A percentile compares a stretch with the other conserved stretches of the same genome.
phyloP scores from a whole-genome alignment of 2,113 vertebrate species.

The Limnothrissa miodon region DNA sequence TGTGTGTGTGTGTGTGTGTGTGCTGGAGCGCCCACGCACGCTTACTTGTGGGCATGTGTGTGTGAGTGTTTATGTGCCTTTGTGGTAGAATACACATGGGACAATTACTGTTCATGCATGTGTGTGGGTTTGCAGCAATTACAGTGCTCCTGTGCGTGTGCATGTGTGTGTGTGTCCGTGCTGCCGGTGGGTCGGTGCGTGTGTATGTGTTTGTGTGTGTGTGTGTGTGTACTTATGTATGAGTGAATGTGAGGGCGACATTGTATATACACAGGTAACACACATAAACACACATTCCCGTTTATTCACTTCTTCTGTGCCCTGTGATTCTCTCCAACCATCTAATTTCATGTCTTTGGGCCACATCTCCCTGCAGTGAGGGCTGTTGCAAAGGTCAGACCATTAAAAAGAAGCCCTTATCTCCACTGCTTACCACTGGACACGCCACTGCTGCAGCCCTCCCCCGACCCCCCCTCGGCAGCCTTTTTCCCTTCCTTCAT shows the following conservation, averaged over 20 bases:
- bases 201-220: background rate
- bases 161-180: background rate
- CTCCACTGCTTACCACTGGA: background rate
- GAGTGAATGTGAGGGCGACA: background rate
- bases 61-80: background rate
- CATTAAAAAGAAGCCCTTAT: slow-evolving; percentile 17
- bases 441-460: background rate
- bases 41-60: background rate
- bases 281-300: background rate
- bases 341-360: background rate
- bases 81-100: background rate
- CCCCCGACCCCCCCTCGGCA: background rate
- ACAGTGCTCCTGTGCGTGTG: background rate
- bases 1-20: slow-evolving; percentile 43
- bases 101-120: background rate
- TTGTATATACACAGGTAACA: background rate
- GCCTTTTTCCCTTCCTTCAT: background rate
- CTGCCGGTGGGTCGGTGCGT: no score
- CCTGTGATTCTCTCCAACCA: background rate
- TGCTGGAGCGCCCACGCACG: no score
- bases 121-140: background rate
- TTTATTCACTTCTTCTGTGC: background rate
- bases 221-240: background rate
- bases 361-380: background rate
- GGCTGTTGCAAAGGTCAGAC: background rate